phyloP scores from a whole-genome alignment of 2,113 vertebrate genomes.

The Corvus hawaiiensis region DNA sequence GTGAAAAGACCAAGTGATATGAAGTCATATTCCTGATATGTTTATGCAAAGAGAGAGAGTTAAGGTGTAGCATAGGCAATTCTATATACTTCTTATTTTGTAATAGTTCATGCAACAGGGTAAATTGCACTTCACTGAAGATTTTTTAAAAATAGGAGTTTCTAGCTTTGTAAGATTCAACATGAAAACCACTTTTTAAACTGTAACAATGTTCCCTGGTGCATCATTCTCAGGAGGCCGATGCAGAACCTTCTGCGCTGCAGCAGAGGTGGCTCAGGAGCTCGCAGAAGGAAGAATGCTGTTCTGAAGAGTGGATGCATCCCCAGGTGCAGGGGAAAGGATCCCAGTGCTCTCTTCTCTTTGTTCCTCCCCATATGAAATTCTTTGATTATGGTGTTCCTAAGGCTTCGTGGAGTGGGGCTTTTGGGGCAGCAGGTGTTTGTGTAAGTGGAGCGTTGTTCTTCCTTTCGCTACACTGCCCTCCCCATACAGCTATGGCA shows the following conservation, averaged over 20 bases:
- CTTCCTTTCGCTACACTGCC: not conserved
- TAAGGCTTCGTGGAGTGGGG: not conserved
- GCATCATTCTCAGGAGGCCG: not conserved
- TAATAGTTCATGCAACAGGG: not conserved
- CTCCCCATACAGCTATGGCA: not conserved
- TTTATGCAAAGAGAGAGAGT: not conserved
- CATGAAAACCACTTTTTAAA: not conserved
- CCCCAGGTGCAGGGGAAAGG: not conserved
- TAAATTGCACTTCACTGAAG: not conserved
- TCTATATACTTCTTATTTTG: not conserved
- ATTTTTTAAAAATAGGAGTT: not conserved
- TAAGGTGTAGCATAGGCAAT: not conserved
- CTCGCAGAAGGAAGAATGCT: conserved; percentile 15
- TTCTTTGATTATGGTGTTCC: not conserved
- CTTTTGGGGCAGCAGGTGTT: not conserved
- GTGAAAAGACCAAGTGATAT: not conserved
- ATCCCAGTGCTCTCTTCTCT: not conserved
- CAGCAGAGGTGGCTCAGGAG: not conserved
- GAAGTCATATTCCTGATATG: not conserved
- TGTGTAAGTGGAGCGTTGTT: not conserved
- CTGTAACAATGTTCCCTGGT: not conserved
- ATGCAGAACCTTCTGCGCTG: not conserved
- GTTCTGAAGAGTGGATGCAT: not conserved
- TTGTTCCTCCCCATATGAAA: not conserved
- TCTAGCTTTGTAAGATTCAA: not conserved